Evolutionary conservation across 1,140 invertebrate species (phyloP), one percentile per base, ranked within the genome.

Genomic region (Apis dorsata): DNA sequence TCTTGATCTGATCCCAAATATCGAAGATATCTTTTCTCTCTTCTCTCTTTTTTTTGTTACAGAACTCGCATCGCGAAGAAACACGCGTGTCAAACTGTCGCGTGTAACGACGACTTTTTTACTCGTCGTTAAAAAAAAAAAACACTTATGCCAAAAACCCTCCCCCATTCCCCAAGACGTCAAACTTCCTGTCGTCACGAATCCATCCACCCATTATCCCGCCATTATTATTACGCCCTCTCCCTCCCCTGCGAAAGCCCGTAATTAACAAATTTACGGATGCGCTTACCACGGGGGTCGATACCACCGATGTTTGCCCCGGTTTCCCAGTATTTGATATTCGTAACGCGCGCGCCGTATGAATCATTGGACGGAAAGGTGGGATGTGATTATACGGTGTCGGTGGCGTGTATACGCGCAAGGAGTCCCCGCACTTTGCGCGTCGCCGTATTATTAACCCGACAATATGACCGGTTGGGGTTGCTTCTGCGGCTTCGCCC

Each of bases 381-480:
- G 87, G 85, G 90, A 89, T 90, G 91, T 93, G 90, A 93, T 93
- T 93, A 92, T 90, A 92, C 77, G 91, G 92, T 92, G 91, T 92
- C 90, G 90, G 87, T 88, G 88, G 78, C 90, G 88, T 86, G 86
- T 85, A 44, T 44, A 85, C 83, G 85, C 59, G 75, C 84, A 79
- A 83, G 89, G 79, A 83, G 86, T 65, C 83, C 87, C 34, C 83
- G 86, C 86, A 90, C 89, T 91, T 91, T 90, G 86, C 86, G 60
- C 86, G 63, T 53, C 63, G 83, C 70, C 51, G 84, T 92, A 91
- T 92, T 90, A 93, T 92, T 92, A 92, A 92, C 86, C 87, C 66
- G 87, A 91, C 90, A 90, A 92, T 91, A 90, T 87, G 84, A 82
- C 73, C 34, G 53, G 81, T 51, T 87, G 86, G 90, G 88, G 87